Evolutionary conservation across 2,113 vertebrate genomes (phyloP).

Genomic region (Haemorhous mexicanus): DNA sequence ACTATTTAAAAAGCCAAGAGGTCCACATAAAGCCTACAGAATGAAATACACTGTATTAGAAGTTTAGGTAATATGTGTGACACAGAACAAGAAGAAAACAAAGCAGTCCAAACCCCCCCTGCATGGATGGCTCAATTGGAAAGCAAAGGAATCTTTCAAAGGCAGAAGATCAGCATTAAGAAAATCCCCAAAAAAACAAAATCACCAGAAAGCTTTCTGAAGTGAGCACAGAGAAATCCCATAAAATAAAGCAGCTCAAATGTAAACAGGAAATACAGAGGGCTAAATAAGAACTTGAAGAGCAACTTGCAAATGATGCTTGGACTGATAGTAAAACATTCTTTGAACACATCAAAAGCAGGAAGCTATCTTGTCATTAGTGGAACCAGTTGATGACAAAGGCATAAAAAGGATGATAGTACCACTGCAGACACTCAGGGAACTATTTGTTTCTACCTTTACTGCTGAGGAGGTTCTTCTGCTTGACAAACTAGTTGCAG

Average conservation of each 20-base stretch:
- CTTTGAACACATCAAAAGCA: constrained; percentile 25
- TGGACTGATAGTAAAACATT: not conserved
- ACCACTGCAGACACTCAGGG: not conserved
- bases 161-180: not conserved
- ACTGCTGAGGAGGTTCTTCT: not conserved
- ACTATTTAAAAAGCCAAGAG: not conserved
- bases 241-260: not conserved
- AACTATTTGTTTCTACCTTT: not conserved
- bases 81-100: not conserved
- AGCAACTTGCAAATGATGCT: not conserved
- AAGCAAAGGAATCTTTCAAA: not conserved
- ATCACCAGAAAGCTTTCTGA: not conserved
- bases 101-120: not conserved
- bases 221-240: not conserved
- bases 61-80: not conserved
- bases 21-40: not conserved
- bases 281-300: not conserved
- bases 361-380: not conserved
- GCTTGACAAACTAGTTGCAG: not conserved
- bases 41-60: not conserved
- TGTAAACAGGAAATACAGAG: constrained; percentile 8
- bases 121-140: not conserved
- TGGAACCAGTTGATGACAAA: not conserved
- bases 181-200: not conserved
- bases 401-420: not conserved